Conservation (phyloP, 1,140 invertebrate genomes). For the Chironomus tepperi region DNA sequence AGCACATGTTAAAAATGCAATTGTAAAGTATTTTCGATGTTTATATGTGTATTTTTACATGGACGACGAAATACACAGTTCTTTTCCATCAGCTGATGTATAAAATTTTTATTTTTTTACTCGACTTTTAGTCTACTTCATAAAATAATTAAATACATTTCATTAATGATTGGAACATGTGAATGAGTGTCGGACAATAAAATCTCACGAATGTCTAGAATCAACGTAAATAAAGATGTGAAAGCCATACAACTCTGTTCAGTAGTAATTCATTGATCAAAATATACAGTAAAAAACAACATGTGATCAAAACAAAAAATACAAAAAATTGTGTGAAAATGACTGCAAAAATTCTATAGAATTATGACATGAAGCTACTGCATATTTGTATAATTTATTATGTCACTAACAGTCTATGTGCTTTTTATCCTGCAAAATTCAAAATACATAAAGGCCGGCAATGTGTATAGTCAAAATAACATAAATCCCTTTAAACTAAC, state of each 20-base stretch:
- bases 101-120: neutral
- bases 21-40: neutral
- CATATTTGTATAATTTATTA: too few relatives aligned
- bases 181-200: neutral
- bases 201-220: neutral
- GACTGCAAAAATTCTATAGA: neutral
- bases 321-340: neutral
- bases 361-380: too few relatives aligned
- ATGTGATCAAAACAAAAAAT: conserved; percentile 22
- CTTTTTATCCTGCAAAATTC: too few relatives aligned
- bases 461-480: too few relatives aligned
- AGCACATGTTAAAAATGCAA: neutral
- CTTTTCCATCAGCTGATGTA: conserved; percentile 15
- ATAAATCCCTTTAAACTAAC: too few relatives aligned
- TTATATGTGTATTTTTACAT: conserved; percentile 13
- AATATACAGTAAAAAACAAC: neutral
- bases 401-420: too few relatives aligned
- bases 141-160: neutral
- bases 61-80: neutral
- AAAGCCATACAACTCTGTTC: neutral
- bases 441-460: neutral
- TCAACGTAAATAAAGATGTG: neutral
- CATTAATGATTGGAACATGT: neutral
- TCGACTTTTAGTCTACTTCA: neutral
- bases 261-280: neutral